These are phyloP conservation scores for Aptenodytes forsteri DNA, from an alignment of 2,113 vertebrate genomes.

Conservation along the genomic window DNA sequence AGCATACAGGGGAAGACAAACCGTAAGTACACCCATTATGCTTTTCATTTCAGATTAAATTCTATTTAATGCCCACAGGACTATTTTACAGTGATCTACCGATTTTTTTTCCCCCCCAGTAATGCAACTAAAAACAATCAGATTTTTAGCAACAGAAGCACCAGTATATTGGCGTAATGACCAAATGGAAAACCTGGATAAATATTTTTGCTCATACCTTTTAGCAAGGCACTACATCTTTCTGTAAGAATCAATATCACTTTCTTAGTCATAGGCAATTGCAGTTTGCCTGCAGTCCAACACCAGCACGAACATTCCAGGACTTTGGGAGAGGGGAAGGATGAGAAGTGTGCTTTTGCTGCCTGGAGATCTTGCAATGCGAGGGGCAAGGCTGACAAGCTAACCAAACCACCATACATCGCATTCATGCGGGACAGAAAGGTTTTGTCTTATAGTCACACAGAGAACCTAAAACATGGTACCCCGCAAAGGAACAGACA, in stretches of 20 bases:
- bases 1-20: background rate
- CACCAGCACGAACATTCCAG: background rate
- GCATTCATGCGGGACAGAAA: fast-evolving
- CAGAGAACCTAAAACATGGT: background rate
- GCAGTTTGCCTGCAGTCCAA: background rate
- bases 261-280: background rate
- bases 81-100: background rate
- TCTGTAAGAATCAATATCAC: background rate
- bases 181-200: background rate
- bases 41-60: background rate
- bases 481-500: fast-evolving
- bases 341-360: background rate
- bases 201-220: background rate
- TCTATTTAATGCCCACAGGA: background rate
- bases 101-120: fast-evolving
- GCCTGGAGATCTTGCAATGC: background rate
- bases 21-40: background rate
- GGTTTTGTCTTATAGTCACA: background rate
- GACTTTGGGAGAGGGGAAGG: background rate
- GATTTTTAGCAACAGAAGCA: background rate
- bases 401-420: background rate
- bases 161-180: background rate
- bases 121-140: background rate
- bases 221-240: background rate
- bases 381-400: background rate